Percentiles rank a stretch among this genome's conserved stretches.
These are phyloP conservation scores for Oryzias javanicus DNA, from an alignment of 2,113 vertebrate genomes.

Conservation along the genomic window DNA sequence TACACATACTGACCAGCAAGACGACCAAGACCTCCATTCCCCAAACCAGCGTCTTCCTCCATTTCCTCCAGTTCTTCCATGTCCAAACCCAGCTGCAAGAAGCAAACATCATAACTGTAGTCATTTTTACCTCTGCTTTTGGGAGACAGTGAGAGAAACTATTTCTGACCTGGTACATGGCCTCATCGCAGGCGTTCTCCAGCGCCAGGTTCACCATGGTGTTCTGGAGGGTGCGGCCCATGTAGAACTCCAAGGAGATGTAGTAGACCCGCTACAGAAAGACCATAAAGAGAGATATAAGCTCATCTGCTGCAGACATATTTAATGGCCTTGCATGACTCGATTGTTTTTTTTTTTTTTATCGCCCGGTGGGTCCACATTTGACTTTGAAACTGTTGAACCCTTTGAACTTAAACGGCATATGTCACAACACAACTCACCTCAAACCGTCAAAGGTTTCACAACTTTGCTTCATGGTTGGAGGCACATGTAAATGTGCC, in stretches of 20 bases:
- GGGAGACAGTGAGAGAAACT: neutral
- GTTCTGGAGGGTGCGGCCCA: slow-evolving; percentile 79
- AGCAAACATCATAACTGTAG: neutral
- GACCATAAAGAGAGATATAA: neutral
- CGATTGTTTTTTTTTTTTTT: neutral
- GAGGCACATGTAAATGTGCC: slow-evolving; percentile 42
- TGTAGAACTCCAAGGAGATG: slow-evolving; percentile 80
- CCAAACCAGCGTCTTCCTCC: slow-evolving; percentile 89
- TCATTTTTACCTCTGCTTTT: neutral
- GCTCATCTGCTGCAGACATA: neutral
- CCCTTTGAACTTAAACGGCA: slow-evolving; percentile 9
- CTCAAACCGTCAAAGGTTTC: slow-evolving; percentile 17
- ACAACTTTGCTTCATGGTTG: slow-evolving; percentile 27
- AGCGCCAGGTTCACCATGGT: slow-evolving; percentile 82
- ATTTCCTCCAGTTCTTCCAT: slow-evolving; percentile 92
- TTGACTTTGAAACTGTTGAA: slow-evolving; percentile 11
- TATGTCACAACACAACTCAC: slow-evolving; percentile 21
- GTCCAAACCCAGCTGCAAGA: slow-evolving; percentile 84
- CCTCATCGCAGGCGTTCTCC: slow-evolving; percentile 81
- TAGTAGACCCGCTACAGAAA: slow-evolving; percentile 76
- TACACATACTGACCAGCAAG: slow-evolving; percentile 80
- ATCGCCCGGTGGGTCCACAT: neutral
- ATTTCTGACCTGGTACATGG: slow-evolving; percentile 73
- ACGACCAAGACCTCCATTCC: slow-evolving; percentile 88
- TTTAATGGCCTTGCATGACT: neutral